These are phyloP conservation scores for Chrysolina americana DNA, from an alignment of 2,888 invertebrate genomes.

Conservation along the genomic window DNA sequence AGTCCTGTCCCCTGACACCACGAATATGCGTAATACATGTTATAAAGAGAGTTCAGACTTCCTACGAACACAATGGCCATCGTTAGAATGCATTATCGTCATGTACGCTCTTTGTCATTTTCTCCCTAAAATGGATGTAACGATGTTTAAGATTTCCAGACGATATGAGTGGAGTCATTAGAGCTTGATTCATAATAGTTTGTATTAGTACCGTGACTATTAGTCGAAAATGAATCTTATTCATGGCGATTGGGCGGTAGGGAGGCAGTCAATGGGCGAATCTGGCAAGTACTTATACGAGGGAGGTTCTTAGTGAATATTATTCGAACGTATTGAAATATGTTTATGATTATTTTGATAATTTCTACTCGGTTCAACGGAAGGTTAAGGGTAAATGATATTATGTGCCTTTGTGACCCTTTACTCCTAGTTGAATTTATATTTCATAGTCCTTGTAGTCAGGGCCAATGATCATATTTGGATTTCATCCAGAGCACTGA, in stretches of 20 bases:
- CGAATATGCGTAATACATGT: constrained; percentile 26
- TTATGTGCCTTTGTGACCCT: no score
- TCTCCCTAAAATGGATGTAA: constrained; percentile 36
- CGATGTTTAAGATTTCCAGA: constrained; percentile 32
- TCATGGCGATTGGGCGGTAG: not conserved
- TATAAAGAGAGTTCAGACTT: constrained; percentile 21
- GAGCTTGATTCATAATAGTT: constrained; percentile 37
- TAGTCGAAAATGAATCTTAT: not conserved
- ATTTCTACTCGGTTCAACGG: no score
- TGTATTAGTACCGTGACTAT: constrained; percentile 16
- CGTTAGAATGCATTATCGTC: constrained; percentile 38
- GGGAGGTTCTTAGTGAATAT: not conserved
- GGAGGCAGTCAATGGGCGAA: not conserved
- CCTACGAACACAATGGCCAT: constrained; percentile 34
- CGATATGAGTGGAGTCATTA: constrained; percentile 37
- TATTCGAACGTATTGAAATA: not conserved
- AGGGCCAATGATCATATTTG: no score
- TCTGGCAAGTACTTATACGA: not conserved
- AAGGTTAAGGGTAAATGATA: no score
- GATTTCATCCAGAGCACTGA: no score
- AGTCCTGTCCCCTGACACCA: constrained; percentile 15
- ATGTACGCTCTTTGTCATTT: constrained; percentile 28
- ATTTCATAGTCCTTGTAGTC: no score
- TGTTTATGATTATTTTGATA: not conserved
- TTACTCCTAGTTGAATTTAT: no score